Evolutionary conservation across 1,140 invertebrate genomes (phyloP).

Genomic region (Drosophila pseudoobscura): DNA sequence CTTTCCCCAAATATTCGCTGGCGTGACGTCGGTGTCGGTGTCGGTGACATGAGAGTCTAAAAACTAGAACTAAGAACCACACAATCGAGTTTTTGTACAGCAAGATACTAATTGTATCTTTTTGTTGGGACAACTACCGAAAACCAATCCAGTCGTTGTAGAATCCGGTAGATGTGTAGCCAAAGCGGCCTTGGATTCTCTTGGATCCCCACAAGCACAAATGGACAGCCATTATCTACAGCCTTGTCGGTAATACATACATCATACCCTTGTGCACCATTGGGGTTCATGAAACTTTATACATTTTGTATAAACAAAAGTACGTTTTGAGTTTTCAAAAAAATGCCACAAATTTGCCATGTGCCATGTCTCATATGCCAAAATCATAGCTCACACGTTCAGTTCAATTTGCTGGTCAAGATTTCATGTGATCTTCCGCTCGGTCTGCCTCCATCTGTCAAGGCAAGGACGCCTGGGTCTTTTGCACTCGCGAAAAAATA

Average conservation of each 20-base stretch:
- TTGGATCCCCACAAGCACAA: no score
- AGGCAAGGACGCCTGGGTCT: conserved; percentile 61
- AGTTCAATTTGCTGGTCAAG: conserved; percentile 43
- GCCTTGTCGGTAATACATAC: no score
- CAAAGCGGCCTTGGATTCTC: no score
- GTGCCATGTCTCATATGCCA: conserved; percentile 24
- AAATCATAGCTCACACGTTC: conserved; percentile 41
- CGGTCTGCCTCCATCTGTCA: conserved; percentile 22
- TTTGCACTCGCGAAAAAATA: conserved; percentile 49
- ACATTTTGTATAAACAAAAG: conserved; percentile 51
- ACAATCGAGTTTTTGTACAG: neutral
- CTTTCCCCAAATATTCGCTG: conserved; percentile 19
- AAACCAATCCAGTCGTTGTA: no score
- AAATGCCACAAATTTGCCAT: conserved; percentile 24
- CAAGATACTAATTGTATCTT: neutral
- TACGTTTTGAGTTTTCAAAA: conserved; percentile 4
- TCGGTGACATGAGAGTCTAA: conserved; percentile 55
- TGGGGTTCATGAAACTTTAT: conserved; percentile 25
- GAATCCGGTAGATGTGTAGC: no score
- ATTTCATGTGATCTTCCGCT: conserved; percentile 33
- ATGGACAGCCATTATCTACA: no score
- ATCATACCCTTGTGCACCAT: neutral
- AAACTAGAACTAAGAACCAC: conserved; percentile 36
- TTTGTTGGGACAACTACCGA: no score
- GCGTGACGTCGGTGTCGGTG: conserved; percentile 47